Percentiles rank a stretch among this genome's conserved stretches.
Conservation (phyloP, 2,888 invertebrate species). For the Acronicta aceris region DNA sequence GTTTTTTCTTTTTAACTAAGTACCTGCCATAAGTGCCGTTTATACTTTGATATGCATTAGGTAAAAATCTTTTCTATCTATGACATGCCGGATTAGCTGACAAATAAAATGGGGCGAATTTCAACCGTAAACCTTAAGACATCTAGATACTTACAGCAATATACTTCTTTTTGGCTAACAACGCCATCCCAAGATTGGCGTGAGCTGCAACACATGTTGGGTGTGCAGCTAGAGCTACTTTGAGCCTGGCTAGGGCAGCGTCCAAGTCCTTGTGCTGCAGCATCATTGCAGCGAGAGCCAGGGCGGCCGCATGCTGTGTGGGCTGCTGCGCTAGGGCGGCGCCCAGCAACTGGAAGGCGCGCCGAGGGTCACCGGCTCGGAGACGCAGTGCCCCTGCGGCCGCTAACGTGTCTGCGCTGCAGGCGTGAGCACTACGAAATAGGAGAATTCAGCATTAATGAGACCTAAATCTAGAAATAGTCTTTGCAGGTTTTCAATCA, state of each 20-base stretch:
- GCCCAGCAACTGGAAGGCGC: constrained; percentile 88
- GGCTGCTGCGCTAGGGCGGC: constrained; percentile 86
- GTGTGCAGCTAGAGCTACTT: constrained; percentile 82
- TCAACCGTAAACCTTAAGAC: not conserved
- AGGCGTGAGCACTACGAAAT: constrained; percentile 67
- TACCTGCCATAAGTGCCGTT: too few relatives aligned
- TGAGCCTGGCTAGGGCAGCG: constrained; percentile 84
- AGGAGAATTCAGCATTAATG: not conserved
- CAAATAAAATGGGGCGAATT: too few relatives aligned
- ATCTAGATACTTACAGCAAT: constrained; percentile 72
- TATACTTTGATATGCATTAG: too few relatives aligned
- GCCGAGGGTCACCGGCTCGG: constrained; percentile 83
- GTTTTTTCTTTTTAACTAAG: too few relatives aligned
- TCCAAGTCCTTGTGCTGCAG: constrained; percentile 84
- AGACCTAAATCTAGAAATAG: too few relatives aligned
- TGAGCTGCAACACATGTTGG: constrained; percentile 84
- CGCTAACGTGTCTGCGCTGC: constrained; percentile 86
- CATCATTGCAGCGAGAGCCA: constrained; percentile 88
- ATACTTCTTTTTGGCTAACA: constrained; percentile 82
- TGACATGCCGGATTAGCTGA: too few relatives aligned
- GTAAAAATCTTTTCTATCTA: too few relatives aligned
- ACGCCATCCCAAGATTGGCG: constrained; percentile 79
- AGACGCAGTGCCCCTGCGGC: constrained; percentile 86
- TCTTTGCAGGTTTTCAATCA: too few relatives aligned
- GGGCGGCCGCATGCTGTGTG: constrained; percentile 82